Percentiles rank a stretch among this genome's conserved stretches.
These are phyloP conservation scores for Larimichthys polyactis DNA, from an alignment of 2,113 vertebrate genomes.

Conservation along the genomic window DNA sequence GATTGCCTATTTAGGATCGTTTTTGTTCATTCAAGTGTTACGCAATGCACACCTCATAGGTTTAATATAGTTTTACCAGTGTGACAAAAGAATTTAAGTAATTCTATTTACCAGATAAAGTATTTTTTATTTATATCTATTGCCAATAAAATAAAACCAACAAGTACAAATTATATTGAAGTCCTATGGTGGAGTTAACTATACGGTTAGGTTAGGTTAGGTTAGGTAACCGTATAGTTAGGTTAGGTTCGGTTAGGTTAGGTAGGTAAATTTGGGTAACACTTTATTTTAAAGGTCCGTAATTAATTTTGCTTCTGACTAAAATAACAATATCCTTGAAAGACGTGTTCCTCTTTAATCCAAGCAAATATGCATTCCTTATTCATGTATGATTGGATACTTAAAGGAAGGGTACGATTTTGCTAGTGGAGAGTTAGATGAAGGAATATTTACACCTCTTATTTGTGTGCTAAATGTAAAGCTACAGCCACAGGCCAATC, in stretches of 20 bases:
- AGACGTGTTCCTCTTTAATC: not conserved
- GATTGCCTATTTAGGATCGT: conserved; percentile 32
- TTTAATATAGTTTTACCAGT: conserved; percentile 40
- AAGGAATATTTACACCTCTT: not conserved
- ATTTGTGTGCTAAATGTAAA: not conserved
- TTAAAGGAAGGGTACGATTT: not conserved
- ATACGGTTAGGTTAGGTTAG: not conserved
- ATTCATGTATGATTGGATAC: not conserved
- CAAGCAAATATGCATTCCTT: conserved; percentile 1
- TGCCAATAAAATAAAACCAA: conserved; percentile 51
- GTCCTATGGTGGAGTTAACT: not conserved
- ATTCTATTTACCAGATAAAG: conserved; percentile 65
- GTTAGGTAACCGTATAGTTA: too few relatives aligned
- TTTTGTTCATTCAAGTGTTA: conserved; percentile 34
- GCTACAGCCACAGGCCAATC: not conserved
- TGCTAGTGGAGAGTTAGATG: not conserved
- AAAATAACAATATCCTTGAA: not conserved
- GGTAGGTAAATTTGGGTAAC: not conserved
- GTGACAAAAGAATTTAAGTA: conserved; percentile 32
- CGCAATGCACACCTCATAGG: conserved; percentile 38
- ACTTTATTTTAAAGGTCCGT: conserved; percentile 24
- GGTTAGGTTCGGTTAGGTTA: not conserved
- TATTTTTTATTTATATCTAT: conserved; percentile 71
- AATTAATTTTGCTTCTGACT: conserved; percentile 18
- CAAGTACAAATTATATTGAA: conserved; percentile 38